Conservation (phyloP, 2,113 vertebrate species). For the Theropithecus gelada region DNA sequence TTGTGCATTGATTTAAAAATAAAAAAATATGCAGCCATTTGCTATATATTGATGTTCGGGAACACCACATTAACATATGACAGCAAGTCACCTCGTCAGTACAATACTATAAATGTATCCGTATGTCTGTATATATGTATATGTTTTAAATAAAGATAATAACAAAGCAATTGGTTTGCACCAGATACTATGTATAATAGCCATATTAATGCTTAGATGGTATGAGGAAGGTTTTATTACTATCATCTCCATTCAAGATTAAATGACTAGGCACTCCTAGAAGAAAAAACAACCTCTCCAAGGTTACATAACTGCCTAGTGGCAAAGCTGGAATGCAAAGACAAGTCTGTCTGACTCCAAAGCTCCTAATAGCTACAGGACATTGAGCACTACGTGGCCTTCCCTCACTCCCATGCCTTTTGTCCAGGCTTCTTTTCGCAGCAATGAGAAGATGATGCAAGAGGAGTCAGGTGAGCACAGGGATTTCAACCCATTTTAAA, state of each 20-base stretch:
- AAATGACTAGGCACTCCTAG: not conserved
- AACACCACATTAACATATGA: conserved; percentile 70
- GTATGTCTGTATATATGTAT: not conserved
- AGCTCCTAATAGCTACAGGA: not conserved
- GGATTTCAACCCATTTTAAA: not conserved
- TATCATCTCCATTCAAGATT: conserved; percentile 3
- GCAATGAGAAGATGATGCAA: not conserved
- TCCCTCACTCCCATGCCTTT: not conserved
- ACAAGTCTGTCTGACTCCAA: not conserved
- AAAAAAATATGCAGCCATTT: conserved; percentile 46
- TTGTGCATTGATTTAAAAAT: conserved; percentile 59
- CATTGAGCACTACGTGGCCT: no score
- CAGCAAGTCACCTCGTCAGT: conserved; percentile 73
- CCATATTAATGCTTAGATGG: not conserved
- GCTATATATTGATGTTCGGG: conserved; percentile 68
- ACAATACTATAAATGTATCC: conserved; percentile 70
- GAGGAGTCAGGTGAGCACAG: conserved; percentile 49
- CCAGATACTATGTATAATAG: not conserved
- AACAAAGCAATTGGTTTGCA: not conserved
- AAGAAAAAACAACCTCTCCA: not conserved
- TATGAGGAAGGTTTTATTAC: not conserved
- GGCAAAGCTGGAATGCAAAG: conserved; percentile 6
- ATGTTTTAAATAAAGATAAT: not conserved
- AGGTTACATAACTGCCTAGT: not conserved
- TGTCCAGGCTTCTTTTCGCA: not conserved